A percentile compares a stretch with the other conserved stretches of the same genome.
phyloP scores from a whole-genome alignment of 2,888 invertebrate genomes.

The Boloria selene region DNA sequence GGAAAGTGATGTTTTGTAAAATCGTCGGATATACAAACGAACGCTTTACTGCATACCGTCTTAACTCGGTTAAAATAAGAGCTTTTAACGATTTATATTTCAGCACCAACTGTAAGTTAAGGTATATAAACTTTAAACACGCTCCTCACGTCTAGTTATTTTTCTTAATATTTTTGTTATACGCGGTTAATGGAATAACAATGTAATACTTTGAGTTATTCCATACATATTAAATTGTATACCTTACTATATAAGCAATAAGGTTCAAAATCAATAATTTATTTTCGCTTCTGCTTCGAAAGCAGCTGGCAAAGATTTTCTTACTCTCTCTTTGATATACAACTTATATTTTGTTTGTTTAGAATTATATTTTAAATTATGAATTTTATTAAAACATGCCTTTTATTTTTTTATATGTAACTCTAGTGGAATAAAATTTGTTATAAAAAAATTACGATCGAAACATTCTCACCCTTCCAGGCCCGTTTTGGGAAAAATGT shows the following conservation, averaged over 20 bases:
- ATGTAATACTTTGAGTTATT: slow-evolving; percentile 4
- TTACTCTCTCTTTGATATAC: no score
- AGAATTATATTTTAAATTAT: slow-evolving; percentile 6
- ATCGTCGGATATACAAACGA: no score
- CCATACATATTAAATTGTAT: background rate
- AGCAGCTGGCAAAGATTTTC: slow-evolving; percentile 5
- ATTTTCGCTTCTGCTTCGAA: background rate
- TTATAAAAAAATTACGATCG: slow-evolving; percentile 30
- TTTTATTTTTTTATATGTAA: slow-evolving; percentile 9
- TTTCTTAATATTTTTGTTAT: slow-evolving; percentile 19
- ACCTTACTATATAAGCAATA: background rate
- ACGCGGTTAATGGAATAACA: slow-evolving; percentile 24
- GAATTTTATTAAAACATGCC: slow-evolving; percentile 2
- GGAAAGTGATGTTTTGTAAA: no score
- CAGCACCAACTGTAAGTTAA: no score
- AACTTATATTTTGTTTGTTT: slow-evolving; percentile 4
- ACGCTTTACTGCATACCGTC: no score
- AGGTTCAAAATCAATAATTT: slow-evolving; percentile 1
- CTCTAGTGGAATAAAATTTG: slow-evolving; percentile 23
- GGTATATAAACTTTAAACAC: background rate
- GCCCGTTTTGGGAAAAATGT: slow-evolving; percentile 7
- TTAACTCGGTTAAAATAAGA: no score
- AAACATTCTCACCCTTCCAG: slow-evolving; percentile 25
- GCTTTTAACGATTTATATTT: no score
- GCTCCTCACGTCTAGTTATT: slow-evolving; percentile 15